Evolutionary conservation across 1,140 invertebrate genomes (phyloP).

Genomic region (Bilobella aurantiaca): DNA sequence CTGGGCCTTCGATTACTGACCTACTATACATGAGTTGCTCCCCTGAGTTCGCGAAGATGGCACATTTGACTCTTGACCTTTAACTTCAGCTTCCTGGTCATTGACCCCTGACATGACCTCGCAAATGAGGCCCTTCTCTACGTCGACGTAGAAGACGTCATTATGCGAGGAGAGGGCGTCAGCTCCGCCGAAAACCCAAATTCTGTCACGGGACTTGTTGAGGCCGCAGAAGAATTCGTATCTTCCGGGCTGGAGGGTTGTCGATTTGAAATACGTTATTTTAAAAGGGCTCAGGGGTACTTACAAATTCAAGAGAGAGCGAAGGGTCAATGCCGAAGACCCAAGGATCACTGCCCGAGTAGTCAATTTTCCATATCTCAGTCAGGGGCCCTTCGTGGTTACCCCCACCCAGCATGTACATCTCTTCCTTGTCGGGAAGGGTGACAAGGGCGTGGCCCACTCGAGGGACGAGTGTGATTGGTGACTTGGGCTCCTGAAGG

Average conservation of each 20-base stretch:
- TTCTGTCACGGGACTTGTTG: not conserved
- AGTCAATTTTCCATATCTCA: conserved; percentile 11
- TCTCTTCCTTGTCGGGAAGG: not conserved
- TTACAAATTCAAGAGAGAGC: not conserved
- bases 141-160: conserved; percentile 12
- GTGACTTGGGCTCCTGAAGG: too few relatives aligned
- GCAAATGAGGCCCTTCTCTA: not conserved
- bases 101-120: not conserved
- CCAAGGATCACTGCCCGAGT: not conserved
- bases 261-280: too few relatives aligned
- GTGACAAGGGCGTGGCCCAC: conserved; percentile 11
- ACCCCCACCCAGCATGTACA: conserved; percentile 16
- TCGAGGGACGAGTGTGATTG: too few relatives aligned
- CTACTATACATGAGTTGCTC: conserved; percentile 6
- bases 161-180: not conserved
- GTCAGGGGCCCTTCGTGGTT: conserved; percentile 11
- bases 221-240: conserved; percentile 15
- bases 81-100: not conserved
- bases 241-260: not conserved
- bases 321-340: not conserved
- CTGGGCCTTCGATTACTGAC: too few relatives aligned
- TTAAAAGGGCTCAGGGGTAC: not conserved
- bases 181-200: conserved; percentile 15
- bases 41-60: conserved; percentile 16
- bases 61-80: too few relatives aligned